Percentiles rank a stretch among this genome's conserved stretches.
Conservation (phyloP, 2,797 vertebrate genomes). For the Botia almorhae region DNA sequence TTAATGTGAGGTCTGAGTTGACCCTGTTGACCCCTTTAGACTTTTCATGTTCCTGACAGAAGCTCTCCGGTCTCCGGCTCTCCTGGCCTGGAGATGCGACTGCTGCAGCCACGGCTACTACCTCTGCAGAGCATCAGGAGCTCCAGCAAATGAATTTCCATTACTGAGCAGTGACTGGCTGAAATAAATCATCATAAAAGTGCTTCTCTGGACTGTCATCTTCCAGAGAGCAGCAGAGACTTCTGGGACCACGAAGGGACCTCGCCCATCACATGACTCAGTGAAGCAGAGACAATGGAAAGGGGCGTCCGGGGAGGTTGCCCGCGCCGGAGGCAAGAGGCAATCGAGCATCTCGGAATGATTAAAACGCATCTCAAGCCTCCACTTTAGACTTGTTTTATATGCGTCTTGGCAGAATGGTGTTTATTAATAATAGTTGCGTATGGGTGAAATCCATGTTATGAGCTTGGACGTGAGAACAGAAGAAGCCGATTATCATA, state of each 20-base stretch:
- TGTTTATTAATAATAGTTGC: slow-evolving; percentile 23
- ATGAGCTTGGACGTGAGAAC: neutral
- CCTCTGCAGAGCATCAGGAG: slow-evolving; percentile 61
- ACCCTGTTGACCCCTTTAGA: slow-evolving; percentile 27
- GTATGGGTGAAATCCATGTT: slow-evolving; percentile 8
- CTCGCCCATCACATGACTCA: slow-evolving; percentile 83
- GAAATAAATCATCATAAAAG: slow-evolving; percentile 86
- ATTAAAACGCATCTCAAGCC: slow-evolving; percentile 27
- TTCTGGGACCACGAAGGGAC: slow-evolving; percentile 78
- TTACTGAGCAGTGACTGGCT: slow-evolving; percentile 78
- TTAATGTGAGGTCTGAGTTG: slow-evolving; percentile 8
- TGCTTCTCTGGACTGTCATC: slow-evolving; percentile 81
- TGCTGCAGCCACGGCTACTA: slow-evolving; percentile 50
- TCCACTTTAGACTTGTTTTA: slow-evolving; percentile 8
- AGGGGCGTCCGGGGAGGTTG: slow-evolving; percentile 69
- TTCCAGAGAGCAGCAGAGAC: slow-evolving; percentile 77
- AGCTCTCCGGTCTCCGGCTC: slow-evolving; percentile 62
- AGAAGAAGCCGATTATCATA: slow-evolving; percentile 4
- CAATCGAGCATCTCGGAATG: slow-evolving; percentile 27
- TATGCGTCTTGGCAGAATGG: neutral
- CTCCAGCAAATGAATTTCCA: slow-evolving; percentile 82
- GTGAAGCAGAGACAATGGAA: slow-evolving; percentile 80
- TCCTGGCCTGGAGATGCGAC: slow-evolving; percentile 49
- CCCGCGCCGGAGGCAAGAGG: slow-evolving; percentile 72
- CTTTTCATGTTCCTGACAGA: slow-evolving; percentile 36